Percentiles rank a stretch among this genome's conserved stretches.
Conservation (phyloP, 1,140 invertebrate genomes). For the Whitmania pigra region DNA sequence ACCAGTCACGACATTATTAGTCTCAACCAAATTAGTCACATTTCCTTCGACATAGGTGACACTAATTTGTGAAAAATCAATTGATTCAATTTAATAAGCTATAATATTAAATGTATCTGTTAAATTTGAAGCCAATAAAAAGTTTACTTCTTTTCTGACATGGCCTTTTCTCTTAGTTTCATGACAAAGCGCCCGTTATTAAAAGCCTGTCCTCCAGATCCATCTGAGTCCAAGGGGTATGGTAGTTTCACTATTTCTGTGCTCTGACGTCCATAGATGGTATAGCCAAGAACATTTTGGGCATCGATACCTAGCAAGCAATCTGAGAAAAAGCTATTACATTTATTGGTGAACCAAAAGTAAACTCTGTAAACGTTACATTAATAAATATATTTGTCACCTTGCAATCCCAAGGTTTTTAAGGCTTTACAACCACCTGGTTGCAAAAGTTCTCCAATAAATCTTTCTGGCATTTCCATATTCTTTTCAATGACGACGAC, state of each 20-base stretch:
- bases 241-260: constrained; percentile 30
- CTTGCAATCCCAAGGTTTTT: constrained; percentile 29
- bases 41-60: constrained; percentile 1
- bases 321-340: constrained; percentile 22
- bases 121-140: not conserved
- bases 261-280: constrained; percentile 30
- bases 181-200: constrained; percentile 34
- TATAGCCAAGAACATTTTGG: constrained; percentile 32
- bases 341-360: not conserved
- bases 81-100: not conserved
- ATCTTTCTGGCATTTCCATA: constrained; percentile 34
- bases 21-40: not conserved
- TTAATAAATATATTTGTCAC: constrained; percentile 19
- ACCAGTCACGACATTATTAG: not conserved
- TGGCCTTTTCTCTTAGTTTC: constrained; percentile 29
- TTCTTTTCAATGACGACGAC: constrained; percentile 34
- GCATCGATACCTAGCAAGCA: constrained; percentile 33
- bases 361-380: not conserved
- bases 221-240: constrained; percentile 27
- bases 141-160: constrained; percentile 30
- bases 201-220: constrained; percentile 26
- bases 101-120: not conserved
- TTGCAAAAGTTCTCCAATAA: constrained; percentile 36
- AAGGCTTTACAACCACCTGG: constrained; percentile 33
- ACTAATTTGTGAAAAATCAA: not conserved